These are phyloP conservation scores for Pteropus rufus DNA, from an alignment of 2,797 vertebrate genomes.

Conservation along the genomic window DNA sequence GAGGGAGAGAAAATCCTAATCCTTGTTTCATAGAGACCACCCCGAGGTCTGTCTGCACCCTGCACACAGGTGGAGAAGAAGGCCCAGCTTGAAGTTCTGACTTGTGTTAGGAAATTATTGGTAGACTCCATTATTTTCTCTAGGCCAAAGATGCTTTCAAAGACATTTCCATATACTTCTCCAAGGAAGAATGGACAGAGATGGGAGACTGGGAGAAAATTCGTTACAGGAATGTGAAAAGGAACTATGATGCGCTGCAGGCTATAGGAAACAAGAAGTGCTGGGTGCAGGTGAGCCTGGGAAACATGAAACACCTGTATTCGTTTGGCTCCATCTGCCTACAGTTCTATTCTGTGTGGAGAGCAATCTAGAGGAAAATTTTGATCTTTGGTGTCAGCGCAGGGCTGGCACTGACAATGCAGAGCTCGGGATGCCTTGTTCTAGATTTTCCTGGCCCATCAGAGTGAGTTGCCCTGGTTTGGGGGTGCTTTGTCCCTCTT, in stretches of 20 bases:
- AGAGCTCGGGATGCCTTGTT: neutral
- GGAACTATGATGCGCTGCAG: constrained; percentile 71
- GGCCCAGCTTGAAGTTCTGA: neutral
- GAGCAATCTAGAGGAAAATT: neutral
- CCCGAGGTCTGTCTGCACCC: no score
- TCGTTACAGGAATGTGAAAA: constrained; percentile 26
- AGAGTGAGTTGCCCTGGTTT: fast-evolving
- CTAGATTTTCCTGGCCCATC: no score
- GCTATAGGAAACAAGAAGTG: constrained; percentile 60
- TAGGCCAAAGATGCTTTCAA: constrained; percentile 56
- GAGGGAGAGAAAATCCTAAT: neutral
- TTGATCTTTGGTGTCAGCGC: fast-evolving
- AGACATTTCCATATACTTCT: constrained; percentile 56
- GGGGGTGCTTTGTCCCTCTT: neutral
- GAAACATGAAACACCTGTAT: neutral
- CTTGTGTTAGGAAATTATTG: neutral
- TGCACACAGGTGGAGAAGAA: no score
- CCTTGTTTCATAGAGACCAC: neutral
- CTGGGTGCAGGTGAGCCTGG: no score
- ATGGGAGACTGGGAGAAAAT: no score
- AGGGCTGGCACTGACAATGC: neutral
- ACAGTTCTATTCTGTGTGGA: neutral
- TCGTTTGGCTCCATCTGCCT: no score
- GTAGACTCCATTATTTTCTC: no score
- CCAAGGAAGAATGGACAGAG: no score